Conservation (phyloP, 2,888 invertebrate species). For the Julus scandinavius region DNA sequence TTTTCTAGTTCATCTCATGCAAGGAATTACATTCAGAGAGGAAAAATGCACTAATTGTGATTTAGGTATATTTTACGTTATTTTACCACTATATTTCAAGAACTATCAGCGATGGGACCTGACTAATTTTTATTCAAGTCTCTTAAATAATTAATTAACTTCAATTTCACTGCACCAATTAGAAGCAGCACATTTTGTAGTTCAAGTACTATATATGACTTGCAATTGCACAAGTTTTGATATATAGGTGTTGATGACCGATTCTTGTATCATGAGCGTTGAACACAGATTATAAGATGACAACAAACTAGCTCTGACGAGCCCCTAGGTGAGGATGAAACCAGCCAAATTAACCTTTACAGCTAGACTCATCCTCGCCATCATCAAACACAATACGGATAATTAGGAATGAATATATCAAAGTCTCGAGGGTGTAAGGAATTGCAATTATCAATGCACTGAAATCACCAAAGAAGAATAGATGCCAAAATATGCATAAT, state of each 20-base stretch:
- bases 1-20: background rate
- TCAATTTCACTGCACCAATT: too few relatives aligned
- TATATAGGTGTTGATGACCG: too few relatives aligned
- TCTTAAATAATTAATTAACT: too few relatives aligned
- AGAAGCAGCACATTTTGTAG: too few relatives aligned
- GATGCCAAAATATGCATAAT: background rate
- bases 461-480: background rate
- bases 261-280: background rate
- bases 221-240: too few relatives aligned
- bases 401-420: conserved; percentile 10
- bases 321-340: background rate
- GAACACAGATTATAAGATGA: background rate
- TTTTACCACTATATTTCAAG: too few relatives aligned
- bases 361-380: background rate
- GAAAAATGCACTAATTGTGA: background rate
- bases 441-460: background rate
- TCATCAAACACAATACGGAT: background rate
- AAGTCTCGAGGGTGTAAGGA: background rate
- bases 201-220: too few relatives aligned
- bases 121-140: too few relatives aligned
- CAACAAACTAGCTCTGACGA: background rate
- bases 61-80: background rate
- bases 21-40: background rate
- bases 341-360: conserved; percentile 26
- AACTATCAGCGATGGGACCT: too few relatives aligned